These are phyloP conservation scores for Dryas iulia DNA, from an alignment of 1,140 invertebrate species.

Conservation along the genomic window DNA sequence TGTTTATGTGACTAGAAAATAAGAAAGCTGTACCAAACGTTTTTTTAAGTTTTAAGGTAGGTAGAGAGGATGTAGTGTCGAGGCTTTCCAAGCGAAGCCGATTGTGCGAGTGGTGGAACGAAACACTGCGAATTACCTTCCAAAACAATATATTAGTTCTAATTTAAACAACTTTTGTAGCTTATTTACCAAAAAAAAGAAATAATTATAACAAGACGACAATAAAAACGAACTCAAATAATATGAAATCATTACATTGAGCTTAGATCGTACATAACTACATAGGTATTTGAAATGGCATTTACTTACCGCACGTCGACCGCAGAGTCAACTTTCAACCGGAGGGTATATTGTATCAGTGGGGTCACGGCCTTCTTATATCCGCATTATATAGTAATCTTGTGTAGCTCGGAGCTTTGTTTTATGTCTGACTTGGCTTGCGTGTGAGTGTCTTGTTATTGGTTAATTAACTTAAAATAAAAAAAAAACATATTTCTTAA, in stretches of 20 bases:
- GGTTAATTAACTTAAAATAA: background rate
- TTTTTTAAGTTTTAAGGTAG: no score
- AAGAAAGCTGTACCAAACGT: no score
- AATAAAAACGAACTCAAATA: background rate
- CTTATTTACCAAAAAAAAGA: no score
- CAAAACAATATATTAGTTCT: no score
- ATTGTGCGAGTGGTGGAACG: no score
- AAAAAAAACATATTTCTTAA: no score
- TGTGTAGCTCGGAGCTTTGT: background rate
- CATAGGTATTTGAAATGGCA: slow-evolving; percentile 13
- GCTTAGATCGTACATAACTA: background rate
- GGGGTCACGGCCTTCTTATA: slow-evolving; percentile 14
- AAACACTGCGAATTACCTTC: no score
- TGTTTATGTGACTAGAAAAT: no score
- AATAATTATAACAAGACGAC: background rate
- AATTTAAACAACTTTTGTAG: no score
- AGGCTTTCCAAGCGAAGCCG: no score
- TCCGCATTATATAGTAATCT: slow-evolving; percentile 9
- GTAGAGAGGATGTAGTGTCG: no score
- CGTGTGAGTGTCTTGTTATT: background rate
- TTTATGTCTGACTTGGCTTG: background rate
- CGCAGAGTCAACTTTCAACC: slow-evolving; percentile 30
- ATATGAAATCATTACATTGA: background rate
- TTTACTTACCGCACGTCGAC: slow-evolving; percentile 14
- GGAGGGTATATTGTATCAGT: slow-evolving; percentile 2